Conservation (phyloP, 2,888 invertebrate species). For the Petrolisthes cinctipes region DNA sequence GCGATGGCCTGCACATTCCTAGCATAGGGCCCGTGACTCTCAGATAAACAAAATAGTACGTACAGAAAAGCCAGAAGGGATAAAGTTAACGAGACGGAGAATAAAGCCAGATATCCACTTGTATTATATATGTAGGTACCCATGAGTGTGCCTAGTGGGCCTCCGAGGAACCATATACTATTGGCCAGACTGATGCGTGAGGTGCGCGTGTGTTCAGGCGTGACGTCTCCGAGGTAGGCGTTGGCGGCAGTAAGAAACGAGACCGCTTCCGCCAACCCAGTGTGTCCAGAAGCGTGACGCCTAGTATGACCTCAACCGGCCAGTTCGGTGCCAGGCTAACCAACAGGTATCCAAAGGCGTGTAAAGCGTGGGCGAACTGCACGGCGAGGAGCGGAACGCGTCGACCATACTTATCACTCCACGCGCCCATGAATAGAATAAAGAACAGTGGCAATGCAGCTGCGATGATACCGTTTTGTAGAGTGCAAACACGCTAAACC, state of each 20-base stretch:
- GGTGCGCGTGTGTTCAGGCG: slow-evolving; percentile 56
- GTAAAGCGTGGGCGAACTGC: slow-evolving; percentile 66
- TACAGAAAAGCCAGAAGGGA: slow-evolving; percentile 39
- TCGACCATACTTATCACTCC: slow-evolving; percentile 67
- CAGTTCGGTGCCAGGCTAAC: slow-evolving; percentile 42
- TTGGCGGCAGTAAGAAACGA: slow-evolving; percentile 63
- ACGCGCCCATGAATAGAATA: slow-evolving; percentile 67
- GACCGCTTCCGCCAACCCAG: slow-evolving; percentile 59
- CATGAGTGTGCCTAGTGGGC: slow-evolving; percentile 60
- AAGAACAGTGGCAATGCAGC: slow-evolving; percentile 66
- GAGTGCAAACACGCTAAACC: slow-evolving; percentile 56
- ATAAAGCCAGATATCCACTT: slow-evolving; percentile 57
- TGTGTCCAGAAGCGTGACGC: slow-evolving; percentile 58
- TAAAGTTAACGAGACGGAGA: slow-evolving; percentile 44
- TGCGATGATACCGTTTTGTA: slow-evolving; percentile 60
- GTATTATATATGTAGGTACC: slow-evolving; percentile 57
- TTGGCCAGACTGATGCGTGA: slow-evolving; percentile 60
- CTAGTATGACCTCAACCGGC: slow-evolving; percentile 57
- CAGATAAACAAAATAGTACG: slow-evolving; percentile 34
- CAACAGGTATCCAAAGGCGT: slow-evolving; percentile 66
- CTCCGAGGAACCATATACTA: slow-evolving; percentile 63
- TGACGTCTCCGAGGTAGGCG: slow-evolving; percentile 62
- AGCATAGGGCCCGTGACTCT: slow-evolving; percentile 54
- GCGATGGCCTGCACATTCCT: neutral
- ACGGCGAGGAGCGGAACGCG: slow-evolving; percentile 66